Evolutionary conservation across 2,113 vertebrate genomes (phyloP), one percentile per base, ranked within the genome.

Genomic region (Sander vitreus): DNA sequence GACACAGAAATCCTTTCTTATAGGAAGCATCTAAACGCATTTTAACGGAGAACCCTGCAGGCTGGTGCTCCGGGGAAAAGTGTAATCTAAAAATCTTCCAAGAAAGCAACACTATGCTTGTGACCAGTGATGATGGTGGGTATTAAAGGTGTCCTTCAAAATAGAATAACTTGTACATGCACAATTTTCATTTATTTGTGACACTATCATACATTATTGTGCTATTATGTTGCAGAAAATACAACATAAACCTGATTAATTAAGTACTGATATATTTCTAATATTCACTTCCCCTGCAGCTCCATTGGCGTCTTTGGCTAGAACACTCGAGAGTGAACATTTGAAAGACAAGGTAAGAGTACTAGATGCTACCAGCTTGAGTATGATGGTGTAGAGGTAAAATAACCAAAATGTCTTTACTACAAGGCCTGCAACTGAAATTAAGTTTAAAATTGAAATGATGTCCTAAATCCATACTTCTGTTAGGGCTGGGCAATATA

Each of bases 61-160:
- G 0, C 6, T 89, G 84, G 88, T 92, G 90, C 72, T 0, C 1
- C 6, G 30, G 3, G 19, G 15, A 74, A 2, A 23, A 12, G n/a
- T 95, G 93, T 25, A 51, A 63, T 0, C 14, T 95, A 9, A 15
- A 88, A 11, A 54, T 94, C 58, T 89, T 62, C 80, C 93, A 94
- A 25, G 60, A 93, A 0, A 85, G 54, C 45, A 84, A 70, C 0
- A 80, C 0, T 0, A 0, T 86, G 10, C 53, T 72, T 16, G 8
- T 90, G 60, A 3, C 63, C 48, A 85, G 84, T 4, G 19, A 63
- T 1, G 75, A 89, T 16, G 84, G 93, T 94, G 58, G 11, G 81
- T 85, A 23, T 47, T 23, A 3, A 75, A 33, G 12, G 15, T 5
- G 58, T 25, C 13, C 1, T 13, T 18, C 39, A 1, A 1, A 10